phyloP scores from a whole-genome alignment of 2,797 vertebrate species.

The Lithobates sylvaticus region DNA sequence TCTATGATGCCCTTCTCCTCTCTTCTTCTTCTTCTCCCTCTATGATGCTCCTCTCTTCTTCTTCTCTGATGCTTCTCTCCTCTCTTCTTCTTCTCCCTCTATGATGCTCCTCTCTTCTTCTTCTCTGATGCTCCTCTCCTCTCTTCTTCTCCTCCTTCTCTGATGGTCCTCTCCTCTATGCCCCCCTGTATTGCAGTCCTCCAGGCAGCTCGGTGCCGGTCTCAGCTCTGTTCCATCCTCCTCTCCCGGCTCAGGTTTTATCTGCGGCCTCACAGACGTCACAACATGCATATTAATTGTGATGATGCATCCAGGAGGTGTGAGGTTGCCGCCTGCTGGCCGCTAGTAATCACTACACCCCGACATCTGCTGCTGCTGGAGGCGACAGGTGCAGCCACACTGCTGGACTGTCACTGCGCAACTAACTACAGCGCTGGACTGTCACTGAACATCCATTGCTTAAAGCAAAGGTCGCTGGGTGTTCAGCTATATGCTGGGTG shows the following conservation, averaged over 20 bases:
- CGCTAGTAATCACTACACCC: too few relatives aligned
- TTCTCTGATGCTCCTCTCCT: background rate
- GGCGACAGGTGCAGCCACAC: too few relatives aligned
- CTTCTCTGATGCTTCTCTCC: too few relatives aligned
- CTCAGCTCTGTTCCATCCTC: background rate
- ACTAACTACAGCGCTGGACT: too few relatives aligned
- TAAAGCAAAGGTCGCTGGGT: too few relatives aligned
- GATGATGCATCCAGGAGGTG: background rate
- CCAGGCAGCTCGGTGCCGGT: too few relatives aligned
- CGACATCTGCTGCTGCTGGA: too few relatives aligned
- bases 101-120: background rate
- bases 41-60: background rate
- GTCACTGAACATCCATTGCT: too few relatives aligned
- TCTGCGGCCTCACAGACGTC: constrained; percentile 1
- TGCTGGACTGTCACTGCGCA: too few relatives aligned
- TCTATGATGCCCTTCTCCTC: background rate
- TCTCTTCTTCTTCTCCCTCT: background rate
- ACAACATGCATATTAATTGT: background rate
- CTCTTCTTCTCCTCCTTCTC: background rate
- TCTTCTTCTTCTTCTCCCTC: background rate
- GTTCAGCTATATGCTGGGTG: too few relatives aligned
- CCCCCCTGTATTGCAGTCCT: too few relatives aligned
- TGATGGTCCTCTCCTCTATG: background rate
- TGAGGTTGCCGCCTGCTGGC: constrained; percentile 6
- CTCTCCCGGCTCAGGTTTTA: constrained; percentile 28